Evolutionary conservation across 2,888 invertebrate genomes (phyloP).

Genomic region (Drosophila flavopinicola): DNA sequence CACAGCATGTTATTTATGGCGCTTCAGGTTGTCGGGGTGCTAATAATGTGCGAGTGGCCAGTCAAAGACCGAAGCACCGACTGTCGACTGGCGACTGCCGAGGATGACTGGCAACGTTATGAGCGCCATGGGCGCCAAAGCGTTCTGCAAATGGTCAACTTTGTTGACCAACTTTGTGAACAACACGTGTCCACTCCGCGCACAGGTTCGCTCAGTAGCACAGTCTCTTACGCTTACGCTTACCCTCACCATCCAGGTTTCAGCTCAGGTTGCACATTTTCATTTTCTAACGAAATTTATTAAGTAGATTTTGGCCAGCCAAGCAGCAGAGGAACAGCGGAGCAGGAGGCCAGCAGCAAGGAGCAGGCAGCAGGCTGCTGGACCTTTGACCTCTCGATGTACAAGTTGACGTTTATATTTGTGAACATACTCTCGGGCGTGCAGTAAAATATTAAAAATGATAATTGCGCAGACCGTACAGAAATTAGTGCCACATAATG

Average conservation of each 20-base stretch:
- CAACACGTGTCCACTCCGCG: constrained; percentile 59
- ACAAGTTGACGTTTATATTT: constrained; percentile 62
- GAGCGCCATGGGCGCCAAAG: constrained; percentile 35
- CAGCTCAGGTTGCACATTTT: constrained; percentile 66
- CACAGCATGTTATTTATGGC: constrained; percentile 72
- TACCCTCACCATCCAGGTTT: not conserved
- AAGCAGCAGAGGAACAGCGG: constrained; percentile 7
- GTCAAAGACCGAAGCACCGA: constrained; percentile 32
- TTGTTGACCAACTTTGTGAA: constrained; percentile 71
- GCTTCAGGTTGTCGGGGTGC: constrained; percentile 70
- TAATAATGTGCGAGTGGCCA: constrained; percentile 68
- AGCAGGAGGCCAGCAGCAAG: not conserved
- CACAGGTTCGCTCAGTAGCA: constrained; percentile 62
- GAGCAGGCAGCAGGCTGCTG: not conserved
- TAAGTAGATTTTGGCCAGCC: constrained; percentile 61
- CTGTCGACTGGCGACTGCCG: constrained; percentile 16
- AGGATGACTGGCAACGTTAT: constrained; percentile 26
- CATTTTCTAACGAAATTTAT: constrained; percentile 67
- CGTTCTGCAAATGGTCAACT: constrained; percentile 56
- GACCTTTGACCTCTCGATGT: constrained; percentile 21
- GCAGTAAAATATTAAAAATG: constrained; percentile 51
- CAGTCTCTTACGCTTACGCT: not conserved
- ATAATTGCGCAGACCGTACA: constrained; percentile 54
- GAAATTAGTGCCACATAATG: constrained; percentile 63
- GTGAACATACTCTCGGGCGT: constrained; percentile 12